phyloP scores from a whole-genome alignment of 1,140 invertebrate species.

The Anoplophora glabripennis region DNA sequence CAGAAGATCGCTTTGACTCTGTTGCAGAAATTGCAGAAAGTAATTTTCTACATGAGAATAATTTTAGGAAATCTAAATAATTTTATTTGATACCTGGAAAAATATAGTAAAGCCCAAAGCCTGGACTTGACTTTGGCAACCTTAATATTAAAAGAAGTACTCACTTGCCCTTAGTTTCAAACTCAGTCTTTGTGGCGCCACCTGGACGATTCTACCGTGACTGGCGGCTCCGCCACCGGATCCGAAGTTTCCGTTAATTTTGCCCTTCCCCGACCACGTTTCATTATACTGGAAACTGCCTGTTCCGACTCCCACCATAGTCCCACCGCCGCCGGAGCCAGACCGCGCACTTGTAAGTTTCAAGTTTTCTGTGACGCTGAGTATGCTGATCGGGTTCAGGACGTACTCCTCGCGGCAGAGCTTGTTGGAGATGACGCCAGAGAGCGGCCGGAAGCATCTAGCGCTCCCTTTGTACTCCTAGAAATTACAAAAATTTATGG shows the following conservation, averaged over 20 bases:
- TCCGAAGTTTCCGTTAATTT: slow-evolving; percentile 2
- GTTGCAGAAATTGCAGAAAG: too few species aligned
- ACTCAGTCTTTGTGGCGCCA: slow-evolving; percentile 77
- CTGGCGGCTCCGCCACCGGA: slow-evolving; percentile 27
- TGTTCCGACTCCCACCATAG: slow-evolving; percentile 28
- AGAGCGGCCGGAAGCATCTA: slow-evolving; percentile 69
- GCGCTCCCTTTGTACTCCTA: slow-evolving; percentile 63
- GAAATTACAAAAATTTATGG: too few species aligned
- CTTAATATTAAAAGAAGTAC: too few species aligned
- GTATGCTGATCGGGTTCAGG: slow-evolving; percentile 71
- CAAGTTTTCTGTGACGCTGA: slow-evolving; percentile 31
- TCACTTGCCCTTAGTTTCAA: slow-evolving; percentile 72
- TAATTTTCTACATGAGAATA: too few species aligned
- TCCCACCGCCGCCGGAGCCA: slow-evolving; percentile 25
- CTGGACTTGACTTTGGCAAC: too few species aligned
- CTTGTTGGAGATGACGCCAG: slow-evolving; percentile 54
- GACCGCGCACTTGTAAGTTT: slow-evolving; percentile 26
- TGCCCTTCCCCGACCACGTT: slow-evolving; percentile 16
- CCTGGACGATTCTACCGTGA: slow-evolving; percentile 70
- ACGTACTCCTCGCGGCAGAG: slow-evolving; percentile 67
- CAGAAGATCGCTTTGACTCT: too few species aligned
- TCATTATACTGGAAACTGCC: slow-evolving; percentile 22
- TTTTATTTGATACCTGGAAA: too few species aligned
- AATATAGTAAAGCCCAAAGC: too few species aligned
- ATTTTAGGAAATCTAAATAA: too few species aligned